Evolutionary conservation across 2,888 invertebrate genomes (phyloP), one percentile per base, ranked within the genome.

Genomic region (Troides oblongomaculatus): DNA sequence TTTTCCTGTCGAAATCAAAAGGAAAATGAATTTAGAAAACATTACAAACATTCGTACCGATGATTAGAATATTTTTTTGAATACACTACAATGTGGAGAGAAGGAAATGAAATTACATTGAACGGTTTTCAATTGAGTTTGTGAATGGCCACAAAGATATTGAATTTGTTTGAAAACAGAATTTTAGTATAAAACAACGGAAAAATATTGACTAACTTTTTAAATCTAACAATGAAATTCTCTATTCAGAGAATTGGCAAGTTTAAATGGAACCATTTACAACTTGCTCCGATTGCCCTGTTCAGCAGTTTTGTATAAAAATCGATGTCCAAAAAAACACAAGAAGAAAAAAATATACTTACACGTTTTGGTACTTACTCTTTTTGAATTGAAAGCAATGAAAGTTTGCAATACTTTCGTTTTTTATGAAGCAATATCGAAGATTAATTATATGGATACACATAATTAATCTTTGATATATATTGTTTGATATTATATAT

Each of bases 191-290:
- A 70, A 71, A 80, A 80, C 79, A 81, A 79, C 78, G 75, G 79
- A 85, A 84, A 86, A 85, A 85, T 85, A 88, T 87, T 84, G 84
- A 73, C 81, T 78, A 88, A 89, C 86, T 88, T 89, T 80, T 77
- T 71, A 75, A 81, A 80, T 80, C 80, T 60, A 85, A 85, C 83
- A 84, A 81, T 82, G 80, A 81, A 81, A 81, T 80, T 81, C 79
- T 77, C 84, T 82, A 86, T 88, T 90, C 63, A 60, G 46, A 60
- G 59, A 64, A 76, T 78, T 79, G 81, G 74, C 81, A 87, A 89
- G 79, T 89, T 89, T 85, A 80, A 88, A 89, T 86, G 83, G 82
- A 86, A 83, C 81, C 86, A 84, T 86, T 86, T 84, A 81, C 79
- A 89, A 89, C 83, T 89, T 86, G 72, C 76, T 79, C 82, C 39